Evolutionary conservation across 1,140 invertebrate genomes (phyloP).

Genomic region (Argopecten irradians): DNA sequence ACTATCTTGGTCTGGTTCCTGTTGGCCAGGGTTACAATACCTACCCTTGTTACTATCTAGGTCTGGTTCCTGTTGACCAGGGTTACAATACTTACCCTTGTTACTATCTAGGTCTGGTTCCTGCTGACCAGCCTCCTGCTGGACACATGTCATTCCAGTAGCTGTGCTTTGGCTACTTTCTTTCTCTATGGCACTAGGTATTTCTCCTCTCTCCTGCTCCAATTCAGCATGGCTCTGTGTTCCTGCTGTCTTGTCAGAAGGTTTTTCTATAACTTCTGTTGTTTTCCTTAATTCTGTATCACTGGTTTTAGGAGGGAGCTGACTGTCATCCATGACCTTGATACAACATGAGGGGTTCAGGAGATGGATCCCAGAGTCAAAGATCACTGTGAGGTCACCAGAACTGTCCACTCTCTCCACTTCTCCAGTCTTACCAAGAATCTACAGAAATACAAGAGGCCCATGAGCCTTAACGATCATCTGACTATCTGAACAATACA

Average conservation of each 20-base stretch:
- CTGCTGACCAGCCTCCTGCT: not conserved
- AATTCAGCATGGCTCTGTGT: not conserved
- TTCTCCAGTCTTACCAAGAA: conserved; percentile 43
- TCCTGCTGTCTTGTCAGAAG: not conserved
- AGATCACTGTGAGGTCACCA: conserved; percentile 44
- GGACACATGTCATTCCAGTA: not conserved
- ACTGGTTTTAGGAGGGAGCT: not conserved
- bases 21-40: too few species aligned
- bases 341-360: conserved; percentile 42
- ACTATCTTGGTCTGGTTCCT: too few species aligned
- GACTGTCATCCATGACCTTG: not conserved
- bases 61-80: too few species aligned
- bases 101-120: not conserved
- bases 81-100: too few species aligned
- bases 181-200: not conserved
- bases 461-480: too few species aligned
- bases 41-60: too few species aligned
- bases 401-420: conserved; percentile 49
- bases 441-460: conserved; percentile 33
- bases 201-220: not conserved
- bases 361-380: conserved; percentile 29
- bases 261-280: not conserved
- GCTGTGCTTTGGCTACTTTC: not conserved
- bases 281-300: not conserved
- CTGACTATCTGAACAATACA: too few species aligned